Conservation (phyloP, 2,888 invertebrate genomes). For the Carpatolechia fugitivella region DNA sequence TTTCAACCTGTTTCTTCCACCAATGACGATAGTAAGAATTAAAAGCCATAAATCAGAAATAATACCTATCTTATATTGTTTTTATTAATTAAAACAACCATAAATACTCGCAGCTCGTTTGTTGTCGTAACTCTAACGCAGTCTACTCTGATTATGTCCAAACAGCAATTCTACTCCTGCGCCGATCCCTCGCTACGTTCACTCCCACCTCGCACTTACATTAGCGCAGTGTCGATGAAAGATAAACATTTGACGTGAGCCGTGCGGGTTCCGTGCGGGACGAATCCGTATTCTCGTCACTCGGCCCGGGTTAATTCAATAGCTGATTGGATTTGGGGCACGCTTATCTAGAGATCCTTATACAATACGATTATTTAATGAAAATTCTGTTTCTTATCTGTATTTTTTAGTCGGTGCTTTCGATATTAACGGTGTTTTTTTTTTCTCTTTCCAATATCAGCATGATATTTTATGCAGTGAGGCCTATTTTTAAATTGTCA, state of each 20-base stretch:
- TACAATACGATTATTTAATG: constrained; percentile 41
- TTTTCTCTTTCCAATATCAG: too few species aligned
- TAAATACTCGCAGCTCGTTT: too few species aligned
- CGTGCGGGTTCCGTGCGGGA: constrained; percentile 37
- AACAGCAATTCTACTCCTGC: background rate
- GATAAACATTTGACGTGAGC: constrained; percentile 77
- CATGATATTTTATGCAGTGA: too few species aligned
- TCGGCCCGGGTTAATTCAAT: constrained; percentile 77
- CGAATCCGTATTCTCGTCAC: constrained; percentile 78
- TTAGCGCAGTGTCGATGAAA: constrained; percentile 72
- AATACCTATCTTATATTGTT: too few species aligned
- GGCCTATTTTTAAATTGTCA: too few species aligned
- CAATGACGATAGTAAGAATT: too few species aligned
- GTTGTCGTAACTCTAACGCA: too few species aligned
- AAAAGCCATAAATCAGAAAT: too few species aligned
- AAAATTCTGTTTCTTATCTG: background rate
- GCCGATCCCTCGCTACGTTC: background rate
- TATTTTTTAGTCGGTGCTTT: background rate
- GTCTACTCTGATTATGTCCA: too few species aligned
- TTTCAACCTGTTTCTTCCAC: too few species aligned
- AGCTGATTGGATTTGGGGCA: constrained; percentile 78
- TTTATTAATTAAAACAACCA: too few species aligned
- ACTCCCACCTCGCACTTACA: constrained; percentile 64
- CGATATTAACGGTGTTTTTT: too few species aligned
- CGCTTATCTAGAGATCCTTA: constrained; percentile 63